These are phyloP conservation scores for Seira sanloemensis DNA, from an alignment of 2,888 invertebrate genomes.

Conservation along the genomic window DNA sequence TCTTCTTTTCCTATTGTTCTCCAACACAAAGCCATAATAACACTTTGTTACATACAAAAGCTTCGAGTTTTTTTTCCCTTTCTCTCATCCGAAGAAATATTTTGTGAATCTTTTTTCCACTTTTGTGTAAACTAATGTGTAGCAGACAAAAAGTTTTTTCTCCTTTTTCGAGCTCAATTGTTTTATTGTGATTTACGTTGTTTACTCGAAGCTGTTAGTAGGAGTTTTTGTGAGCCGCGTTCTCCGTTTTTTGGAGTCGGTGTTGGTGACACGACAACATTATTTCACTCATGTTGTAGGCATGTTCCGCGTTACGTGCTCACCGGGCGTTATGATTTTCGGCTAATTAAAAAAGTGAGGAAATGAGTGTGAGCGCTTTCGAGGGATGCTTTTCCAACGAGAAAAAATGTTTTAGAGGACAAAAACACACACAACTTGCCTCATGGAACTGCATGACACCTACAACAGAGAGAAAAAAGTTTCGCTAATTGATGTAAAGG, in stretches of 20 bases:
- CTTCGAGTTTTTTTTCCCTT: not conserved
- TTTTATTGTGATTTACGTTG: slow-evolving; percentile 73
- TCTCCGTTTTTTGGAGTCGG: too few species aligned
- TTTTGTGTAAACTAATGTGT: too few species aligned
- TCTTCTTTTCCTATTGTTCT: slow-evolving; percentile 11
- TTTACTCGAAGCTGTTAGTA: slow-evolving; percentile 66
- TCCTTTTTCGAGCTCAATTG: slow-evolving; percentile 61
- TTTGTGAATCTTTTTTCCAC: not conserved
- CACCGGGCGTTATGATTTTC: not conserved
- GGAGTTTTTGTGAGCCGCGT: too few species aligned
- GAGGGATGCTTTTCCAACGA: too few species aligned
- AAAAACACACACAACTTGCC: too few species aligned
- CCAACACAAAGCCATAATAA: not conserved
- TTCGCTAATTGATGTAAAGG: too few species aligned
- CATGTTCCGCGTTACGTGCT: not conserved
- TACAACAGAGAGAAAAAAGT: too few species aligned
- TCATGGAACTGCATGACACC: too few species aligned
- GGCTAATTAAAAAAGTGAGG: slow-evolving; percentile 4
- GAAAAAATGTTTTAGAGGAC: not conserved
- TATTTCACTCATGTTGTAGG: not conserved
- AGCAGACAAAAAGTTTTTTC: not conserved
- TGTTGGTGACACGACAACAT: not conserved
- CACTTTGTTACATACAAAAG: not conserved
- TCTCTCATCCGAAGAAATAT: not conserved
- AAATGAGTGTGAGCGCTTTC: too few species aligned